Evolutionary conservation across 2,113 vertebrate species (phyloP), one percentile per base, ranked within the genome.

Genomic region (Phocoena sinus): DNA sequence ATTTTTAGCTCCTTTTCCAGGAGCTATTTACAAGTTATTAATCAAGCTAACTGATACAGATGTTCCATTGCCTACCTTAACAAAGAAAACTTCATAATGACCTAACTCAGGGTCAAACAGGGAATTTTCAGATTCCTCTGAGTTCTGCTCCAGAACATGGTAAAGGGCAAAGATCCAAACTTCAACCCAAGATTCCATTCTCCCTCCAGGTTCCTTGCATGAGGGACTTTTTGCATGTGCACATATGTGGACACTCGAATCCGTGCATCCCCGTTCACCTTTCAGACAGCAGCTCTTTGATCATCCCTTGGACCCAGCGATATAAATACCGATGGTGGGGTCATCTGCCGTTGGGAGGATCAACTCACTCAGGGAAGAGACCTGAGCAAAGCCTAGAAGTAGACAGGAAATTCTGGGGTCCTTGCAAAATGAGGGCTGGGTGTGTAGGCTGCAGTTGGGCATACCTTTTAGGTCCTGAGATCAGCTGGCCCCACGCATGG

Each of bases 1-100:
- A 21, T 74, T 91, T 95, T 83, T 56, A 91, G 60, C 86, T 79
- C 25, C 6, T 84, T 90, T 94, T 85, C 53, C 58, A 89, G 84
- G n/a, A 58, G 56, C 56, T 58, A 8, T 58, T 58, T 58, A 26
- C 47, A 92, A 73, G 81, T 89, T 95, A 41, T 81, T 47, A 62
- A 58, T 91, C n/a, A 96, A 81, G 36, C 33, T 65, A 25, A 56
- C 10, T 14, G 36, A 44, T 77, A 93, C 68, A 47, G 79, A 73
- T 62, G 70, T 81, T 85, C 36, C 60, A 20, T 80, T 88, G 53
- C 58, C 14, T 62, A 10, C 77, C 33, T 79, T 92, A 87, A 28
- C 15, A 81, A 84, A 76, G n/a, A 79, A 33, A 92, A 74, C 31
- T 31, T 76, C 5, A 4, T 86, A 50, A n/a, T 89, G 71, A 81